These are phyloP conservation scores for Eptatretus atami DNA, from an alignment of 2,797 vertebrate species.

Conservation along the genomic window DNA sequence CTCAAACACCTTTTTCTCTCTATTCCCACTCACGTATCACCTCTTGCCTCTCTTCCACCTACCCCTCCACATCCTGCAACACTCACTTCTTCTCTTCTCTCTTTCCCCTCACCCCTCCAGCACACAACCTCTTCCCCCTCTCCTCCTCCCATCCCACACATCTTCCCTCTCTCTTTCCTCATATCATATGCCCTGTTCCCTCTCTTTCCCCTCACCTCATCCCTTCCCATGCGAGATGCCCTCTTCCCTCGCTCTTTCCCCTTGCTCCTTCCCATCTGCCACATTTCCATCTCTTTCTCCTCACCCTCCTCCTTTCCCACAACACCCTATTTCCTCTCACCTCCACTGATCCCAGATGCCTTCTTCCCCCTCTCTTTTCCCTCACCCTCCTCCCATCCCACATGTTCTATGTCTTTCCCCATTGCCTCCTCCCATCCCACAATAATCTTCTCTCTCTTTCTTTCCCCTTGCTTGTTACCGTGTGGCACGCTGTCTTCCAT, in stretches of 20 bases:
- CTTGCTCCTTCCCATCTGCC: slow-evolving; percentile 10
- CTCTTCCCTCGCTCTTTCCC: slow-evolving; percentile 10
- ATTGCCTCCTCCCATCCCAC: neutral
- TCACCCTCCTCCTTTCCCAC: neutral
- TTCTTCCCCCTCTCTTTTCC: slow-evolving; percentile 10
- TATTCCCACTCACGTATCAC: no score
- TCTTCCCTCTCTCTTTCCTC: neutral
- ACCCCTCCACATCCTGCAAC: no score
- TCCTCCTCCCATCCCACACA: neutral
- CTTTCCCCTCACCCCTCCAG: slow-evolving; percentile 10
- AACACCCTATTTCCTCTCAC: neutral
- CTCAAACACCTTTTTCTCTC: no score
- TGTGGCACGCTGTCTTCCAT: slow-evolving; percentile 10
- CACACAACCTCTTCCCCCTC: neutral
- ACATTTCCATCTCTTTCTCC: neutral
- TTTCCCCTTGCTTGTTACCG: neutral
- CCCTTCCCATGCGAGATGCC: neutral
- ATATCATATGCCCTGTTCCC: neutral
- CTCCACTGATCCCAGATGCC: slow-evolving; percentile 16
- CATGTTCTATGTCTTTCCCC: neutral
- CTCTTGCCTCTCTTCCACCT: no score
- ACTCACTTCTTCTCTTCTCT: slow-evolving; percentile 9
- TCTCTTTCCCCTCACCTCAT: neutral
- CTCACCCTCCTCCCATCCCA: slow-evolving; percentile 4
- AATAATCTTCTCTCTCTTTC: neutral